Evolutionary conservation across 1,140 invertebrate species (phyloP).

Genomic region (Pachypsylla venusta): DNA sequence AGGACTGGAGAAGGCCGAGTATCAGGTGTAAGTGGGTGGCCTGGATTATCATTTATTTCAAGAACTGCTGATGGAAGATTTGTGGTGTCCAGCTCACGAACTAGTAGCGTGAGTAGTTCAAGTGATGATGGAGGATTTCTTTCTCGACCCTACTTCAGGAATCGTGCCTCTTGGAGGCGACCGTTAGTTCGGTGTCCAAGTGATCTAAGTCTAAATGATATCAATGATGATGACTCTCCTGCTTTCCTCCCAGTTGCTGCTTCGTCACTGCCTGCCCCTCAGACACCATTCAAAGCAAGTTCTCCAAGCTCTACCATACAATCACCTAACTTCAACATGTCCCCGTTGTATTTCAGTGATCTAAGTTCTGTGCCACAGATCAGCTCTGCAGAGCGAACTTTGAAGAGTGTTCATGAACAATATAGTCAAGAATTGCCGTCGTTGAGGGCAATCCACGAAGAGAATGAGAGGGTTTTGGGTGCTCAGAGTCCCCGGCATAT

Average conservation of each 20-base stretch:
- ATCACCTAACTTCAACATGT: conserved; percentile 40
- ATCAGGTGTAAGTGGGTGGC: conserved; percentile 35
- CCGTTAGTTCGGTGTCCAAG: conserved; percentile 47
- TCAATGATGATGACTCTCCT: conserved; percentile 41
- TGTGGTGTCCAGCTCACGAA: conserved; percentile 48
- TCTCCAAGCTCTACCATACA: conserved; percentile 42
- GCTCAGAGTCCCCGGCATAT: conserved; percentile 17
- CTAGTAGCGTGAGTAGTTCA: conserved; percentile 44
- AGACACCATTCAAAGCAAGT: conserved; percentile 43
- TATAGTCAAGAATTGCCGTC: conserved; percentile 59
- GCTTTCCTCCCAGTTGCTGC: conserved; percentile 27
- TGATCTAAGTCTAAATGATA: conserved; percentile 48
- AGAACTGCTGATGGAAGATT: conserved; percentile 56
- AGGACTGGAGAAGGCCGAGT: conserved; percentile 86
- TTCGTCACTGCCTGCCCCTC: conserved; percentile 28
- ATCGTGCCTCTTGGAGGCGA: conserved; percentile 46
- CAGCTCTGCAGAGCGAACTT: conserved; percentile 58
- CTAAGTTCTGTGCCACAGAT: conserved; percentile 68
- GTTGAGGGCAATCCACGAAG: conserved; percentile 54
- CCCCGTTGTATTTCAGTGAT: conserved; percentile 59
- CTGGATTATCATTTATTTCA: conserved; percentile 43
- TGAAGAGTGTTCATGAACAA: conserved; percentile 44
- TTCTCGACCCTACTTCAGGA: conserved; percentile 24
- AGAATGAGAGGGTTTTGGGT: conserved; percentile 30
- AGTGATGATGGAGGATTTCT: conserved; percentile 74